Conservation (phyloP, 1,140 invertebrate genomes). For the Vanessa tameamea region DNA sequence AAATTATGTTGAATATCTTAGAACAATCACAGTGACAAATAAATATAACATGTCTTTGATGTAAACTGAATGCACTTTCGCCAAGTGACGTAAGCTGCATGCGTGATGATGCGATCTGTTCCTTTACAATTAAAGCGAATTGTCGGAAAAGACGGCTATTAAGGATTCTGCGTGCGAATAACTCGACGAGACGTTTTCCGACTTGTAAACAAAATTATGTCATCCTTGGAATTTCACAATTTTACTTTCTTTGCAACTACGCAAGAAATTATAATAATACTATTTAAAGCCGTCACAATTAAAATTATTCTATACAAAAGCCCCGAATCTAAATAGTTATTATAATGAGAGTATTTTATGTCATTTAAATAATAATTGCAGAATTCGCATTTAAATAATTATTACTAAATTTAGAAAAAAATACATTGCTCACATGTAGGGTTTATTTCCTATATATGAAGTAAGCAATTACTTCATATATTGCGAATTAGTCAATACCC, state of each 20-base stretch:
- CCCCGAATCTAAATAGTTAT: too few relatives aligned
- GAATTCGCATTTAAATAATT: too few relatives aligned
- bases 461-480: too few relatives aligned
- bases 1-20: neutral
- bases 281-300: neutral
- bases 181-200: slow-evolving; percentile 28
- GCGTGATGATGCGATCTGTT: slow-evolving; percentile 61
- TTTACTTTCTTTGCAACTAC: slow-evolving; percentile 10
- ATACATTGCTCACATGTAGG: too few relatives aligned
- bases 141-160: slow-evolving; percentile 56
- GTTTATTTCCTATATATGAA: too few relatives aligned
- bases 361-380: too few relatives aligned
- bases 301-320: too few relatives aligned
- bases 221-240: slow-evolving; percentile 6
- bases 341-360: too few relatives aligned
- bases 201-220: slow-evolving; percentile 26
- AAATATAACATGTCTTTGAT: slow-evolving; percentile 36
- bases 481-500: too few relatives aligned
- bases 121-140: slow-evolving; percentile 55
- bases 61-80: slow-evolving; percentile 61
- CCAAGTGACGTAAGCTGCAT: slow-evolving; percentile 58
- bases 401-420: too few relatives aligned
- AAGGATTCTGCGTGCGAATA: slow-evolving; percentile 52
- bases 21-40: neutral
- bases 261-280: neutral